A percentile compares a stretch with the other conserved stretches of the same genome.
These are phyloP conservation scores for Thunnus albacares DNA, from an alignment of 2,797 vertebrate genomes.

Conservation along the genomic window DNA sequence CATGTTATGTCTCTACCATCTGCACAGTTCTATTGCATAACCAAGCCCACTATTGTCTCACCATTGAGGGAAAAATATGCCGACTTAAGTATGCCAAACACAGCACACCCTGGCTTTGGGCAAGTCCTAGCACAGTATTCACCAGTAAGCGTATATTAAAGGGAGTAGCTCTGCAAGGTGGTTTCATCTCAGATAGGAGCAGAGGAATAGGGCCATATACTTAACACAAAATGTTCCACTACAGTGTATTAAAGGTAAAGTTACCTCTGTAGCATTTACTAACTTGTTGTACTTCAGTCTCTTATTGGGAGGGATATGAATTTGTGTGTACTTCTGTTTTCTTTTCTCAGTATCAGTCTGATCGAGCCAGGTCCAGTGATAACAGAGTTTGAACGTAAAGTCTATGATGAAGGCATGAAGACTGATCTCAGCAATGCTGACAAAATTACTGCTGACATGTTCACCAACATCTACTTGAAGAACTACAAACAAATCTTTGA, in stretches of 20 bases:
- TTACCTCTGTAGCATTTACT: background rate
- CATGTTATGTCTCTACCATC: background rate
- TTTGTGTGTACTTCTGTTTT: slow-evolving; percentile 6
- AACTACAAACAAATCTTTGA: slow-evolving; percentile 91
- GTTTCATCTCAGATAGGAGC: background rate
- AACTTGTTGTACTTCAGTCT: background rate
- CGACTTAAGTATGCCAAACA: slow-evolving; percentile 7
- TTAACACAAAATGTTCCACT: background rate
- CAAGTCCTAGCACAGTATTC: slow-evolving; percentile 5
- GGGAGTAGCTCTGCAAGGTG: background rate
- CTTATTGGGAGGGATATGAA: background rate
- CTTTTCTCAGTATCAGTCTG: slow-evolving; percentile 85
- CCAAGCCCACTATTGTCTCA: background rate
- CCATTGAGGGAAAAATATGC: background rate
- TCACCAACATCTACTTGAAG: slow-evolving; percentile 90
- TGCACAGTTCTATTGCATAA: slow-evolving; percentile 35
- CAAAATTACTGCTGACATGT: slow-evolving; percentile 90
- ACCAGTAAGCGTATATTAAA: background rate
- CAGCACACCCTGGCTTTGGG: slow-evolving; percentile 19
- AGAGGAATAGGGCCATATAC: background rate
- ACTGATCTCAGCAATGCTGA: slow-evolving; percentile 90
- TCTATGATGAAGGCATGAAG: slow-evolving; percentile 89
- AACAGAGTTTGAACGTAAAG: slow-evolving; percentile 92
- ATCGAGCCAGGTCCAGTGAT: slow-evolving; percentile 92
- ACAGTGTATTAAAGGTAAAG: background rate